Conservation (phyloP, 2,797 vertebrate genomes). For the Vireo griseus region DNA sequence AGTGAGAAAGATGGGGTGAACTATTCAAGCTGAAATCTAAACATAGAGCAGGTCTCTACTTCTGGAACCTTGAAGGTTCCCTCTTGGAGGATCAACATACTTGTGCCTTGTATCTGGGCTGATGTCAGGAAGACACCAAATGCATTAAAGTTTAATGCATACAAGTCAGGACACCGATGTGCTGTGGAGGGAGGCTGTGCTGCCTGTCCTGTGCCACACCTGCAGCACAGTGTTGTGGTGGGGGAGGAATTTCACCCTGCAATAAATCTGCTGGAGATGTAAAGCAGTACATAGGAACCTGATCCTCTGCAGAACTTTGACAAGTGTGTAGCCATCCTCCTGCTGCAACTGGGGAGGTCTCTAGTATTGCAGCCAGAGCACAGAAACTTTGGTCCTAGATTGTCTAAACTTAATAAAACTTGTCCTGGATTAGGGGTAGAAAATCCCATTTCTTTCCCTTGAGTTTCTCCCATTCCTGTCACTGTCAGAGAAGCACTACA, state of each 20-base stretch:
- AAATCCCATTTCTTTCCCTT: not conserved
- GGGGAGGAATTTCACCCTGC: not conserved
- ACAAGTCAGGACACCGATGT: accelerated
- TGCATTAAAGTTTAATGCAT: not conserved
- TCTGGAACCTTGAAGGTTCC: not conserved
- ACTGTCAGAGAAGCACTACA: not conserved
- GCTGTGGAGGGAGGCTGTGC: accelerated
- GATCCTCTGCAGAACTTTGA: not conserved
- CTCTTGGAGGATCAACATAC: not conserved
- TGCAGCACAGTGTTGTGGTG: not conserved
- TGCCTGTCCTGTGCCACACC: not conserved
- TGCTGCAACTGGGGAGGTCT: accelerated
- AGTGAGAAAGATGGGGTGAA: not conserved
- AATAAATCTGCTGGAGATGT: not conserved
- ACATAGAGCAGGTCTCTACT: not conserved
- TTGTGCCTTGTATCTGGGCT: not conserved
- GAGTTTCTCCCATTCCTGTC: not conserved
- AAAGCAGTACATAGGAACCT: not conserved
- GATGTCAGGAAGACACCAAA: not conserved
- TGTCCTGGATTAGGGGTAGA: not conserved
- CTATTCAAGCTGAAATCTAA: not conserved
- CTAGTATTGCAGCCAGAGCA: not conserved
- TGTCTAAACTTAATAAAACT: not conserved
- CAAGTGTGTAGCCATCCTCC: not conserved
- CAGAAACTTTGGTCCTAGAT: not conserved